Evolutionary conservation across 2,113 vertebrate species (phyloP), one percentile per base, ranked within the genome.

Genomic region (Ictalurus punctatus): DNA sequence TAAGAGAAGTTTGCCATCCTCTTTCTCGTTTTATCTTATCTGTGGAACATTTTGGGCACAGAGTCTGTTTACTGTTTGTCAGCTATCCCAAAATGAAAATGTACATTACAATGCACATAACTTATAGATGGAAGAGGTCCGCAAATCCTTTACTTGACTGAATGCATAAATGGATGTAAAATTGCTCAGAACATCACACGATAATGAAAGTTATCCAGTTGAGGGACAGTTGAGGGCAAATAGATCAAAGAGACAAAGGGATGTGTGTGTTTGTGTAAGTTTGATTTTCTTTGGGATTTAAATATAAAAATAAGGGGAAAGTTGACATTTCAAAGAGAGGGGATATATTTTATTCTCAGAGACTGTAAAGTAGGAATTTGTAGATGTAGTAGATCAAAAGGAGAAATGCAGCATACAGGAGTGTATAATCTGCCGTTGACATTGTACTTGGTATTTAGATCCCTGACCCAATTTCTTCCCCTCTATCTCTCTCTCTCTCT

Each of bases 381-480:
- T 74, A 84, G 73, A 78, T 54, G 59, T 25, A 59, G 56, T 76
- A 48, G 40, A 86, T 63, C 34, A 82, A 78, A 76, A 37, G 63
- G 69, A 67, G 67, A 79, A 81, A 69, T 21, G 67, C 84, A 58
- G 67, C 44, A 89, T 79, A 79, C 14, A 56, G 69, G 86, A 91
- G 90, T 94, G 93, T 92, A 90, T 95, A 92, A 94, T 93, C 92
- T 93, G 90, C 93, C 59, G 86, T 93, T 92, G 93, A 95, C 92
- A 93, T 93, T 92, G 93, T 93, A 94, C 90, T 91, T 91, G 92
- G 92, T 93, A 94, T 95, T 95, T 94, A 94, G 94, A 94, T 94
- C 92, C 86, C 92, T 96, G 96, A 96, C 96, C 96, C 93, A 95
- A 90, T 96, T 96, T 95, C 91, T 88, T 69, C 78, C 59, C 83